Evolutionary conservation across 2,888 invertebrate genomes (phyloP).

Genomic region (Seira musarum): DNA sequence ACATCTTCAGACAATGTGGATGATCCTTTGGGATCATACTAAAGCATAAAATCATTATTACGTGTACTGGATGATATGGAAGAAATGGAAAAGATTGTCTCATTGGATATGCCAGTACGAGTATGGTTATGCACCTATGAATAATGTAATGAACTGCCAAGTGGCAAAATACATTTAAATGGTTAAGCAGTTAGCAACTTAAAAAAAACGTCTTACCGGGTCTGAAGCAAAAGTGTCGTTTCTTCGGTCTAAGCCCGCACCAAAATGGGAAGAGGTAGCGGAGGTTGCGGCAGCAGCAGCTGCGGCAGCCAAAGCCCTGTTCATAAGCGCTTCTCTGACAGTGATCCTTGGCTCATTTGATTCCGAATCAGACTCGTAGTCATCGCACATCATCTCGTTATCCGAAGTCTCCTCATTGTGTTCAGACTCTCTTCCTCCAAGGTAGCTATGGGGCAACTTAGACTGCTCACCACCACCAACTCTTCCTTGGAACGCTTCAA

Average conservation of each 20-base stretch:
- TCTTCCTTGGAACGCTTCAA: constrained; percentile 20
- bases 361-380: constrained; percentile 64
- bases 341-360: constrained; percentile 62
- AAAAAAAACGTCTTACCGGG: constrained; percentile 33
- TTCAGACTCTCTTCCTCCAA: constrained; percentile 34
- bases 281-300: constrained; percentile 48
- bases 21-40: constrained; percentile 48
- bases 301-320: constrained; percentile 62
- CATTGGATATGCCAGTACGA: background rate
- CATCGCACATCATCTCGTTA: constrained; percentile 61
- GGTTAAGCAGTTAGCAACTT: background rate
- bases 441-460: constrained; percentile 25
- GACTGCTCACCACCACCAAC: background rate
- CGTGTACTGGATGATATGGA: background rate
- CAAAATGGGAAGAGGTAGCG: constrained; percentile 39
- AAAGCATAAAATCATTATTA: background rate
- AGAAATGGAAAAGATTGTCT: background rate
- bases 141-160: too few relatives aligned
- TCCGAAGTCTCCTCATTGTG: constrained; percentile 61
- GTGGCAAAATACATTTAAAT: too few relatives aligned
- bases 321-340: constrained; percentile 64
- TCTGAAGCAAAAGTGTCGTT: constrained; percentile 40
- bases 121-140: too few relatives aligned
- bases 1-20: constrained; percentile 51
- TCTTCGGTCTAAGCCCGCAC: constrained; percentile 20